phyloP scores from a whole-genome alignment of 2,113 vertebrate genomes.

The Chunga burmeisteri region DNA sequence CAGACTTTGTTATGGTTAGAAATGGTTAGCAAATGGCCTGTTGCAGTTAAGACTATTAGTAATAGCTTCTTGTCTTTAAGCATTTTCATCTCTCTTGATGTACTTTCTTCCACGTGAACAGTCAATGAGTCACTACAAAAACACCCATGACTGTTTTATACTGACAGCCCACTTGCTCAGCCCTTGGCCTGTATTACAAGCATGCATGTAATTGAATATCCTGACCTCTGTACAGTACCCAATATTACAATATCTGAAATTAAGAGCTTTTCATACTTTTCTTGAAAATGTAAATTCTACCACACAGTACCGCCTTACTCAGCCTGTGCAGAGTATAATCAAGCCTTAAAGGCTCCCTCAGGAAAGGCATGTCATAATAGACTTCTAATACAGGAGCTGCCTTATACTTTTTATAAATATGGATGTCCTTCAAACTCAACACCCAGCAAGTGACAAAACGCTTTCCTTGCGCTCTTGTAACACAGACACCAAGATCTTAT shows the following conservation, averaged over 20 bases:
- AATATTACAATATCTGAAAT: neutral
- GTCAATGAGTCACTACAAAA: neutral
- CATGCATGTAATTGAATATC: rapidly evolving
- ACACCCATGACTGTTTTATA: neutral
- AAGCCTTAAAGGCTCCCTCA: neutral
- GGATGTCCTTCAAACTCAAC: neutral
- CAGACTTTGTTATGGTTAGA: neutral
- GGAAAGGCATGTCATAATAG: neutral
- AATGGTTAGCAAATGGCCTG: neutral
- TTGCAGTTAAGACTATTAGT: neutral
- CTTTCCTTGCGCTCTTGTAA: neutral
- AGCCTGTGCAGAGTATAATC: neutral
- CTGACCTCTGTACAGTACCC: neutral
- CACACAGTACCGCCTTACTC: neutral
- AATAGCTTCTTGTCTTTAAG: neutral
- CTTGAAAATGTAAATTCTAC: neutral
- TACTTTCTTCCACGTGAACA: neutral
- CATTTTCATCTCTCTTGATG: neutral
- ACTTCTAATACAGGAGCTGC: neutral
- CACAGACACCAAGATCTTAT: neutral
- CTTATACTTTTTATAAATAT: neutral
- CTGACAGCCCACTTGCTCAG: neutral
- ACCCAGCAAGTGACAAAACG: rapidly evolving
- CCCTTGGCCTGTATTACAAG: neutral
- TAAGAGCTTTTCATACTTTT: neutral